Conservation (phyloP, 2,888 invertebrate genomes). For the Drosophila nr. medialis region DNA sequence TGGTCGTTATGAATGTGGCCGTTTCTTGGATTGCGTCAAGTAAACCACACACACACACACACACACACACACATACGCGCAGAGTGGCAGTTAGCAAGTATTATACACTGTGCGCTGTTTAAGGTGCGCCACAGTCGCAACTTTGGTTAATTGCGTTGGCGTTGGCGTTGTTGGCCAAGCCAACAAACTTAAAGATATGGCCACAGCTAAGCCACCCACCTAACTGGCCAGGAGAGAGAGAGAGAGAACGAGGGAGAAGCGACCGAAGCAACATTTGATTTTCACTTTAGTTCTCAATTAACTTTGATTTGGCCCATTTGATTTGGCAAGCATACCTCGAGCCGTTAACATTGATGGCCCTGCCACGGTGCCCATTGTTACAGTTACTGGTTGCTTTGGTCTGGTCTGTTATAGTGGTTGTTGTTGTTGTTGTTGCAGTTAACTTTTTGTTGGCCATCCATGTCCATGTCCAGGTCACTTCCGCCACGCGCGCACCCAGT, state of each 20-base stretch:
- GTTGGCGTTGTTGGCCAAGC: constrained; percentile 66
- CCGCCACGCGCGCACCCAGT: constrained; percentile 59
- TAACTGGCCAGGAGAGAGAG: not conserved
- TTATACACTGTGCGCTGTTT: constrained; percentile 41
- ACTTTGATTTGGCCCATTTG: constrained; percentile 81
- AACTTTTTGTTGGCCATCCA: constrained; percentile 34
- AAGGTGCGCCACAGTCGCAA: constrained; percentile 68
- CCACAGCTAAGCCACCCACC: not conserved
- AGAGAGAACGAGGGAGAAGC: not conserved
- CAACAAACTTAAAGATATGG: constrained; percentile 8
- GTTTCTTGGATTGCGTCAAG: constrained; percentile 70
- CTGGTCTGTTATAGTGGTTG: constrained; percentile 1
- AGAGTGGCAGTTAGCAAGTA: constrained; percentile 19
- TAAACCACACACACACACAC: constrained; percentile 42
- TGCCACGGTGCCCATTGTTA: constrained; percentile 38
- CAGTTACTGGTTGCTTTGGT: constrained; percentile 7
- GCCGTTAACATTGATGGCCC: constrained; percentile 74
- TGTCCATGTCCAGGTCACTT: constrained; percentile 71
- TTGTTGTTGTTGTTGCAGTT: constrained; percentile 23
- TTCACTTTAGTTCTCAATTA: constrained; percentile 82
- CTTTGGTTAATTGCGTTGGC: constrained; percentile 78
- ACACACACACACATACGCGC: constrained; percentile 6
- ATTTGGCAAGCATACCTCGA: constrained; percentile 52
- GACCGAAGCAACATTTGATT: constrained; percentile 67
- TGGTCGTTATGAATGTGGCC: constrained; percentile 42